Evolutionary conservation across 2,888 invertebrate species (phyloP).

Genomic region (Thera obeliscata): DNA sequence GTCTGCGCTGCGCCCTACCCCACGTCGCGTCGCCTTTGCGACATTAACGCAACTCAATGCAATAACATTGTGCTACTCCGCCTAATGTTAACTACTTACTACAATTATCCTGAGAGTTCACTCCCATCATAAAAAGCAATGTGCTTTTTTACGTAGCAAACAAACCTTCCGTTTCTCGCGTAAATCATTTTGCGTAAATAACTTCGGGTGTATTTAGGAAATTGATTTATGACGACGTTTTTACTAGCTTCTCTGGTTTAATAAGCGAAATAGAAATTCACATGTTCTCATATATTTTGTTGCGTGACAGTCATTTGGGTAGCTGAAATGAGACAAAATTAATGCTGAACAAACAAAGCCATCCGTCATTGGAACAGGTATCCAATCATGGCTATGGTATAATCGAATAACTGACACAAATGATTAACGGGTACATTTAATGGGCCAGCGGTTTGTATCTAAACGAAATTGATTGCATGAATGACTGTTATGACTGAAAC

Average conservation of each 20-base stretch:
- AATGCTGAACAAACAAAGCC: slow-evolving; percentile 34
- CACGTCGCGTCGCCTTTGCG: slow-evolving; percentile 47
- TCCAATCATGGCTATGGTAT: slow-evolving; percentile 37
- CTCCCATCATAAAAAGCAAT: slow-evolving; percentile 50
- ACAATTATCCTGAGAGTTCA: slow-evolving; percentile 56
- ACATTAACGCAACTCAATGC: slow-evolving; percentile 74
- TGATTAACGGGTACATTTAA: slow-evolving; percentile 39
- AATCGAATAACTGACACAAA: slow-evolving; percentile 34
- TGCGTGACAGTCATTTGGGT: slow-evolving; percentile 24
- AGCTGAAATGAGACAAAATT: slow-evolving; percentile 31
- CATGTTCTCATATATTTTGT: slow-evolving; percentile 39
- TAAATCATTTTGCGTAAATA: slow-evolving; percentile 71
- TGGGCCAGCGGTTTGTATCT: slow-evolving; percentile 34
- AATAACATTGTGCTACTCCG: slow-evolving; percentile 72
- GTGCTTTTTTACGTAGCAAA: slow-evolving; percentile 45
- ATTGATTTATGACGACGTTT: slow-evolving; percentile 74
- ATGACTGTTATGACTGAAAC: slow-evolving; percentile 17
- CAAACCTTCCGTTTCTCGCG: slow-evolving; percentile 60
- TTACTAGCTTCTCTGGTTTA: slow-evolving; percentile 68
- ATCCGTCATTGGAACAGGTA: slow-evolving; percentile 36
- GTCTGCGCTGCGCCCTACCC: slow-evolving; percentile 67
- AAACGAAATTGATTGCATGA: slow-evolving; percentile 33
- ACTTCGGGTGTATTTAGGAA: slow-evolving; percentile 65
- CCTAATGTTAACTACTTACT: slow-evolving; percentile 57
- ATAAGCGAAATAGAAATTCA: slow-evolving; percentile 59